A percentile compares a stretch with the other conserved stretches of the same genome.
Conservation (phyloP, 64 coral and sea anemone species). For the Dendrophyllia cribrosa region DNA sequence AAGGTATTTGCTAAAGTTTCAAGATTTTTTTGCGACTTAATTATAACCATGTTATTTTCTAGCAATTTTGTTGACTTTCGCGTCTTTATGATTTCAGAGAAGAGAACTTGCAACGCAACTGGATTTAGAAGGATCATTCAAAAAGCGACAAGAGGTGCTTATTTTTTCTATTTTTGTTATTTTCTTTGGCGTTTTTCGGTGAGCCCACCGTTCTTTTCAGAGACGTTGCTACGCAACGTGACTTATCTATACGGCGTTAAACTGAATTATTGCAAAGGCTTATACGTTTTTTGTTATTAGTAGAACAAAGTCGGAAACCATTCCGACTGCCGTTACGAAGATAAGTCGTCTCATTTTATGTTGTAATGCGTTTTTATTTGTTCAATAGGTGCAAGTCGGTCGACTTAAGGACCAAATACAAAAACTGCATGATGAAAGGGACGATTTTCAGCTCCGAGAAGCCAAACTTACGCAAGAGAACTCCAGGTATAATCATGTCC, state of each 20-base stretch:
- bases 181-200: neutral
- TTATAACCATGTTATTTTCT: neutral
- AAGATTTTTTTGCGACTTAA: neutral
- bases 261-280: too few relatives aligned
- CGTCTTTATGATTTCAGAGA: slow-evolving; percentile 34
- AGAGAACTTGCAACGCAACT: slow-evolving; percentile 64
- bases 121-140: slow-evolving; percentile 68
- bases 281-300: too few relatives aligned
- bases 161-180: neutral
- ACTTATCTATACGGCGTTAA: too few relatives aligned
- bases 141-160: slow-evolving; percentile 70
- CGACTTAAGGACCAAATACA: slow-evolving; percentile 84
- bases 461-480: slow-evolving; percentile 81
- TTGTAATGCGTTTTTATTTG: neutral
- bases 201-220: neutral
- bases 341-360: too few relatives aligned
- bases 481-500: slow-evolving; percentile 36
- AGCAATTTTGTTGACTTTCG: neutral
- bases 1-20: slow-evolving; percentile 31
- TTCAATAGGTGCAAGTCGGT: slow-evolving; percentile 70
- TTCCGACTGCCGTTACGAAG: too few relatives aligned
- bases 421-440: slow-evolving; percentile 76
- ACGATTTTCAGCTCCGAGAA: slow-evolving; percentile 75
- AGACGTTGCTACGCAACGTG: neutral
- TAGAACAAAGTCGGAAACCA: too few relatives aligned